phyloP scores from a whole-genome alignment of 2,888 invertebrate genomes.

The Platycheirus albimanus region DNA sequence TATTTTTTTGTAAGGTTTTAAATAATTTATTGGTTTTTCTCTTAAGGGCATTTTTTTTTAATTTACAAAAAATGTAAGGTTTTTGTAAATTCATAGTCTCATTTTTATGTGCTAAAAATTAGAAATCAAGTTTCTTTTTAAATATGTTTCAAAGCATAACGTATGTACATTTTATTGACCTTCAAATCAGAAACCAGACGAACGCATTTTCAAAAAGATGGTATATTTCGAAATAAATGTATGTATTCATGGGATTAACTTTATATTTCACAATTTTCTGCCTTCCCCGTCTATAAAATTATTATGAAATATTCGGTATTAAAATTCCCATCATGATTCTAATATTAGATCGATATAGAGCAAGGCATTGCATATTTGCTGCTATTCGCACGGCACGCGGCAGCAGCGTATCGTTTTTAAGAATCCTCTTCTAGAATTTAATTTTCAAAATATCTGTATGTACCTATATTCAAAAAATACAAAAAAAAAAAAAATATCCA shows the following conservation, averaged over 20 bases:
- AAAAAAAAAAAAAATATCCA: slow-evolving; percentile 45
- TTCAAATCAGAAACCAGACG: neutral
- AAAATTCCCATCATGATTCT: slow-evolving; percentile 59
- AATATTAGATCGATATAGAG: slow-evolving; percentile 59
- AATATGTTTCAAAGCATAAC: too few relatives aligned
- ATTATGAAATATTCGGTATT: slow-evolving; percentile 42
- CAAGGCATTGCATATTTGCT: slow-evolving; percentile 63
- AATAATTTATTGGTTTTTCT: too few relatives aligned
- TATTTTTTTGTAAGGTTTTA: too few relatives aligned
- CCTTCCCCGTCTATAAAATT: neutral
- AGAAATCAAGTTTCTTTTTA: too few relatives aligned
- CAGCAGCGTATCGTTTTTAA: slow-evolving; percentile 6
- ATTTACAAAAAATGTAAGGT: too few relatives aligned
- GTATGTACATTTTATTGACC: too few relatives aligned
- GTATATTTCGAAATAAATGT: neutral
- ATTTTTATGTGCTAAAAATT: too few relatives aligned
- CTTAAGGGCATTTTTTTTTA: too few relatives aligned
- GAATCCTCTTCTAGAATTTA: slow-evolving; percentile 29
- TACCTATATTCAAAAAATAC: slow-evolving; percentile 3
- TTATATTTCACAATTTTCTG: slow-evolving; percentile 24
- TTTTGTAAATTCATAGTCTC: too few relatives aligned
- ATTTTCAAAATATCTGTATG: slow-evolving; percentile 12
- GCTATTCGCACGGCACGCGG: slow-evolving; percentile 50
- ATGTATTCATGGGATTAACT: neutral
- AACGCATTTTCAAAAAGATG: neutral